These are phyloP conservation scores for Ametastegia equiseti DNA, from an alignment of 2,888 invertebrate genomes.

Conservation along the genomic window DNA sequence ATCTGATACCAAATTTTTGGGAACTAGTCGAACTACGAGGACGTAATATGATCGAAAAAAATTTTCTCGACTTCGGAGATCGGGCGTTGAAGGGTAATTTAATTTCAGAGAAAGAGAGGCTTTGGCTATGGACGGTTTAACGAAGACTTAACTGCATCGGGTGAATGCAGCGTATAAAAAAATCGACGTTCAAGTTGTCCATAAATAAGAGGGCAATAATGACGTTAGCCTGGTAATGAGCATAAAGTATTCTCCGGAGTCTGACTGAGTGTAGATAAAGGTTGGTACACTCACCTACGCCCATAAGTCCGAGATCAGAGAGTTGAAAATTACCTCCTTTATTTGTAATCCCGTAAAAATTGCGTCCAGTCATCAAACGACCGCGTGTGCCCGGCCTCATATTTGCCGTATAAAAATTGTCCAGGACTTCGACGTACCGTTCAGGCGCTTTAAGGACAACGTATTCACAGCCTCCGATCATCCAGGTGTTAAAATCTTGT, in stretches of 20 bases:
- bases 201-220: slow-evolving; percentile 65
- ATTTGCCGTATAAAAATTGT: not conserved
- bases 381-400: slow-evolving; percentile 26
- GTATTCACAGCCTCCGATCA: not conserved
- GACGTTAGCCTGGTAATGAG: slow-evolving; percentile 65
- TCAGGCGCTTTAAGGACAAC: not conserved
- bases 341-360: slow-evolving; percentile 58
- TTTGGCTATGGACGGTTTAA: slow-evolving; percentile 16
- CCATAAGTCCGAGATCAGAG: slow-evolving; percentile 42
- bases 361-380: slow-evolving; percentile 42
- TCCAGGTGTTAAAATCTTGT: slow-evolving; percentile 46
- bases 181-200: slow-evolving; percentile 51
- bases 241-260: slow-evolving; percentile 57
- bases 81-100: not conserved
- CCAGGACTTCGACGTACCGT: not conserved
- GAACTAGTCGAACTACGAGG: too few species aligned
- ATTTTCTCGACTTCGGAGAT: too few species aligned
- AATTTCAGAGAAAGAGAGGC: not conserved
- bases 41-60: too few species aligned
- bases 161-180: slow-evolving; percentile 27
- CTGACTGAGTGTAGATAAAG: slow-evolving; percentile 39
- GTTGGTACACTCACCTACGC: slow-evolving; percentile 41
- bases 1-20: too few species aligned
- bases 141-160: slow-evolving; percentile 47
- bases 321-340: slow-evolving; percentile 57